phyloP scores from a whole-genome alignment of 2,888 invertebrate genomes.

The Hyposoter dolosus region DNA sequence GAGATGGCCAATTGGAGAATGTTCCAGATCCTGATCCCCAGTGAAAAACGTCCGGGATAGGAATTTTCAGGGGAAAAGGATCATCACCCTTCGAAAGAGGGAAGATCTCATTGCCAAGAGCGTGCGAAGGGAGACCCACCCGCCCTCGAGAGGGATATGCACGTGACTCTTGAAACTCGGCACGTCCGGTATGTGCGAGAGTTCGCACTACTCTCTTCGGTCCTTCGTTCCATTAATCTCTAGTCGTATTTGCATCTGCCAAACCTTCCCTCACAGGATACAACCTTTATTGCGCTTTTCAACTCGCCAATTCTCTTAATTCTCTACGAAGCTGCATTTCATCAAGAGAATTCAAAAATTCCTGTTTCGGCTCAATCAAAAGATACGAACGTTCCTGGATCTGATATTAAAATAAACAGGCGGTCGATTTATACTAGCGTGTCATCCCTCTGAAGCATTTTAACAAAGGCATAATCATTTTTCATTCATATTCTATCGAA shows the following conservation, averaged over 20 bases:
- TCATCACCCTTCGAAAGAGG: conserved; percentile 45
- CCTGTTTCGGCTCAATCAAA: not conserved
- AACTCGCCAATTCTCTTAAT: not conserved
- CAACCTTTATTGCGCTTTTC: conserved; percentile 40
- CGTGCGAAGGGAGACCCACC: conserved; percentile 13
- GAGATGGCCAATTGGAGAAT: conserved; percentile 53
- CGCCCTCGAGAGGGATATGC: conserved; percentile 9
- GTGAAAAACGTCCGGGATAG: conserved; percentile 39
- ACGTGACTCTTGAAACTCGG: conserved; percentile 61
- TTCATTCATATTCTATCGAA: no score
- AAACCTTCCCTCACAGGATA: conserved; percentile 12
- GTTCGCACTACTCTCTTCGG: conserved; percentile 44
- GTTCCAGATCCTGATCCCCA: conserved; percentile 49
- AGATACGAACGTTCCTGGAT: no score
- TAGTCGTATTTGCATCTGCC: conserved; percentile 35
- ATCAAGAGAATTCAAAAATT: not conserved
- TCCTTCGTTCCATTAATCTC: conserved; percentile 34
- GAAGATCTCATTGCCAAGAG: conserved; percentile 38
- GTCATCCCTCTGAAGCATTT: no score
- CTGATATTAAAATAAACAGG: no score
- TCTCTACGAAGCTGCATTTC: not conserved
- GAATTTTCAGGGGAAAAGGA: conserved; percentile 51
- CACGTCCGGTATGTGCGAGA: conserved; percentile 62
- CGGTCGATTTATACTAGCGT: no score
- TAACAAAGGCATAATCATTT: no score